A percentile compares a stretch with the other conserved stretches of the same genome.
phyloP scores from a whole-genome alignment of 2,888 invertebrate genomes.

The Odontocerum albicorne region DNA sequence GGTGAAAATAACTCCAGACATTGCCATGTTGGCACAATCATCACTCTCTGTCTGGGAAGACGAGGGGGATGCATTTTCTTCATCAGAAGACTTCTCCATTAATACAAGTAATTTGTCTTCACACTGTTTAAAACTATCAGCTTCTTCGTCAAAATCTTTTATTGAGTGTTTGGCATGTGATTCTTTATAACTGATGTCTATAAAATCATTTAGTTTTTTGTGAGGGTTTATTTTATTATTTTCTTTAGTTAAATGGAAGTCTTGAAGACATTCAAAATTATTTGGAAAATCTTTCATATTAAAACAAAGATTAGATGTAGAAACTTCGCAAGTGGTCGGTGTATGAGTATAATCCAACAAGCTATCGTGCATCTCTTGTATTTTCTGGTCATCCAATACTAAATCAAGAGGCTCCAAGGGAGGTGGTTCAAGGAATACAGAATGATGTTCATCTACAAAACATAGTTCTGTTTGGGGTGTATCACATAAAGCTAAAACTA shows the following conservation, averaged over 20 bases:
- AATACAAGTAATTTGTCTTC: constrained; percentile 3
- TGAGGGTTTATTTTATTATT: background rate
- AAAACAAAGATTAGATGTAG: constrained; percentile 1
- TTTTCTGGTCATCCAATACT: constrained; percentile 48
- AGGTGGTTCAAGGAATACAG: constrained; percentile 41
- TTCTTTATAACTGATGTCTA: background rate
- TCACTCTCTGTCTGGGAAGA: constrained; percentile 60
- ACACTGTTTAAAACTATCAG: constrained; percentile 39
- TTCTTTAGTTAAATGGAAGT: background rate
- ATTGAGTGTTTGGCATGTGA: constrained; percentile 39
- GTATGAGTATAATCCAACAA: constrained; percentile 23
- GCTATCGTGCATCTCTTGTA: constrained; percentile 24
- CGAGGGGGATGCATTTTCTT: constrained; percentile 55
- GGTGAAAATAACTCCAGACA: constrained; percentile 38
- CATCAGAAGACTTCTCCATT: constrained; percentile 60
- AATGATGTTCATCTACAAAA: constrained; percentile 54
- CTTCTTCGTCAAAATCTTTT: constrained; percentile 44
- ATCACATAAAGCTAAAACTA: constrained; percentile 55
- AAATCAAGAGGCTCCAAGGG: constrained; percentile 44
- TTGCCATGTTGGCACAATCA: constrained; percentile 41
- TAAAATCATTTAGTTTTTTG: constrained; percentile 3
- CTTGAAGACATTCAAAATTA: background rate
- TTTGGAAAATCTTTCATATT: constrained; percentile 1
- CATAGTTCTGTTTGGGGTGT: constrained; percentile 48
- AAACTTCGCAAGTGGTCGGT: background rate